phyloP scores from a whole-genome alignment of 2,888 invertebrate species.

The Spisula subtruncata region DNA sequence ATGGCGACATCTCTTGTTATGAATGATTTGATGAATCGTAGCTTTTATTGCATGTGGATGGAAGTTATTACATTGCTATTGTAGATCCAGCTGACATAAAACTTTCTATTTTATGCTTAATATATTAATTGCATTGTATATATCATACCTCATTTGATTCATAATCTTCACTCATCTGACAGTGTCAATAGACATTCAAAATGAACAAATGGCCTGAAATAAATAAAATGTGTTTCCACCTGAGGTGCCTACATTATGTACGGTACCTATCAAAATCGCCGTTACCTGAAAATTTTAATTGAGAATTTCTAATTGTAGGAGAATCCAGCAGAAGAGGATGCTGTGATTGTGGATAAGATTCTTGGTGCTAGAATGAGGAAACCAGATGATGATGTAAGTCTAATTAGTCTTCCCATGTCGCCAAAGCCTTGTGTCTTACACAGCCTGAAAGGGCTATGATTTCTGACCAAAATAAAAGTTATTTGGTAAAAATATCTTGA shows the following conservation, averaged over 20 bases:
- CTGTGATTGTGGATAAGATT: conserved; percentile 87
- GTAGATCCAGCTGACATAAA: not conserved
- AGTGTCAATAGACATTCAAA: not conserved
- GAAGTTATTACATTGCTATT: not conserved
- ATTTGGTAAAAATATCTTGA: too few species aligned
- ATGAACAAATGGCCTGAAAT: too few species aligned
- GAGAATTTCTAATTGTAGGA: conserved; percentile 66
- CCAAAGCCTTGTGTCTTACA: too few species aligned
- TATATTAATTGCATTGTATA: conserved; percentile 6
- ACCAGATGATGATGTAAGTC: conserved; percentile 78
- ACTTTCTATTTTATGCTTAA: not conserved
- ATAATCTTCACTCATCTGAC: not conserved
- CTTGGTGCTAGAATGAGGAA: conserved; percentile 84
- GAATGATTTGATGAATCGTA: not conserved
- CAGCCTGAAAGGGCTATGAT: too few species aligned
- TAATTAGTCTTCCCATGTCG: too few species aligned
- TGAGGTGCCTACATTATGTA: too few species aligned
- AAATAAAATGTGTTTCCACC: too few species aligned
- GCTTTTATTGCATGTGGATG: not conserved
- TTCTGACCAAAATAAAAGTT: too few species aligned
- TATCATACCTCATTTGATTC: not conserved
- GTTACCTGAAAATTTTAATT: too few species aligned
- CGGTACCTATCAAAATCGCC: too few species aligned
- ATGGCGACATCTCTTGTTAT: too few species aligned
- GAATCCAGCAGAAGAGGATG: conserved; percentile 85